Percentiles rank a stretch among this genome's conserved stretches.
phyloP scores from a whole-genome alignment of 2,113 vertebrate genomes.

The Clupea harengus region DNA sequence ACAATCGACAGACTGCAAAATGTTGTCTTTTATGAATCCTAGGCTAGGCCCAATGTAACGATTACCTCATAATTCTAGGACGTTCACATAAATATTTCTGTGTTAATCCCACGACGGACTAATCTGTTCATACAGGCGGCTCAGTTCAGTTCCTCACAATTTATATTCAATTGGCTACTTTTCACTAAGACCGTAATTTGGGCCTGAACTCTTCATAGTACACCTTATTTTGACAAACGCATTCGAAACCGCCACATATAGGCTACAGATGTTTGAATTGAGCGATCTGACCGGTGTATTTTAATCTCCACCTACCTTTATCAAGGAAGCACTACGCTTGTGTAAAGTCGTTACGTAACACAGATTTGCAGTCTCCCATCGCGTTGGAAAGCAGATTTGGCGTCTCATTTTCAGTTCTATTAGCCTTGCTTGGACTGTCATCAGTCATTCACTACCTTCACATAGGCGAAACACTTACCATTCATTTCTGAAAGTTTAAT shows the following conservation, averaged over 20 bases:
- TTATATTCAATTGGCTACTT: no score
- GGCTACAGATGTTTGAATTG: conserved; percentile 34
- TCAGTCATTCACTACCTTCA: background rate
- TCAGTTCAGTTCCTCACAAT: no score
- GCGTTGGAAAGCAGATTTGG: conserved; percentile 48
- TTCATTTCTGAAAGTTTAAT: background rate
- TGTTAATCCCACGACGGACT: no score
- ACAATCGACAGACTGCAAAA: conserved; percentile 1
- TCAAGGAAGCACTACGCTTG: conserved; percentile 53
- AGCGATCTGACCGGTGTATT: conserved; percentile 35
- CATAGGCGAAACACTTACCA: background rate
- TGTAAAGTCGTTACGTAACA: conserved; percentile 71
- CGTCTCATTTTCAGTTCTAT: conserved; percentile 46
- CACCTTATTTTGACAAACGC: background rate
- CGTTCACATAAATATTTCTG: no score
- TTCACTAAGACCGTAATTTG: no score
- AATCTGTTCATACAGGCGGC: no score
- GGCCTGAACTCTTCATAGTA: background rate
- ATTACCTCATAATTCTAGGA: no score
- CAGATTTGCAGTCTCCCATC: conserved; percentile 58
- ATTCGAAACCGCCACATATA: background rate
- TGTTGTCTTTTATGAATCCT: conserved; percentile 2
- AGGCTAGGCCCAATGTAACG: background rate
- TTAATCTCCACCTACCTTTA: conserved; percentile 42
- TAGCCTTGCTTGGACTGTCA: conserved; percentile 1